These are phyloP conservation scores for Euplagia quadripunctaria DNA, from an alignment of 2,888 invertebrate genomes.

Conservation along the genomic window DNA sequence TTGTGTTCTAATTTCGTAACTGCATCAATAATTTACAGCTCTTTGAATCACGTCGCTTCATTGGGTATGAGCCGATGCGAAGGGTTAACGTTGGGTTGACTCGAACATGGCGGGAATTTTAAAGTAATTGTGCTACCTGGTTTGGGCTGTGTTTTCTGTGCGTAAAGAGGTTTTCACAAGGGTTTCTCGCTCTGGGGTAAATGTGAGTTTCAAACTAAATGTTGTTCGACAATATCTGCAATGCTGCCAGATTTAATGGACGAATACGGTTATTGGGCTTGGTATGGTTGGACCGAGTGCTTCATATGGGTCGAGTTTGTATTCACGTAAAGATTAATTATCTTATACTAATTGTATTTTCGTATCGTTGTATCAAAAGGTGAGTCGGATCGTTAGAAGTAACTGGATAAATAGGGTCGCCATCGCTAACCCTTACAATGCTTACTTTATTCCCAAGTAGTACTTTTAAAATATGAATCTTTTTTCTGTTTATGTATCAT, in stretches of 20 bases:
- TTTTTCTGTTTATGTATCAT: too few relatives aligned
- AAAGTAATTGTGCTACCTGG: slow-evolving; percentile 19
- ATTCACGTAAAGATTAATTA: not conserved
- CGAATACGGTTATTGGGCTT: not conserved
- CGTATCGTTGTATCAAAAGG: not conserved
- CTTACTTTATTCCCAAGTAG: too few relatives aligned
- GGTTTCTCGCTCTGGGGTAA: slow-evolving; percentile 12
- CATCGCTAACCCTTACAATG: too few relatives aligned
- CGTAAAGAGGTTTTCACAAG: slow-evolving; percentile 19
- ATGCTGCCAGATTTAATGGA: slow-evolving; percentile 8
- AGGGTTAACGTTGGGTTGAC: slow-evolving; percentile 14
- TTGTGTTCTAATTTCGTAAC: not conserved
- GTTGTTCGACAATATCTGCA: slow-evolving; percentile 8
- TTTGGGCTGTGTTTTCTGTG: slow-evolving; percentile 13
- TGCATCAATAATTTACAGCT: slow-evolving; percentile 6
- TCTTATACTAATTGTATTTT: not conserved
- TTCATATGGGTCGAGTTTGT: not conserved
- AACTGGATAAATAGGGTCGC: not conserved
- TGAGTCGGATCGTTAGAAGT: not conserved
- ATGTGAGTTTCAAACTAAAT: slow-evolving; percentile 21
- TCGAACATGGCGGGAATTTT: slow-evolving; percentile 25
- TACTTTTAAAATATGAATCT: too few relatives aligned
- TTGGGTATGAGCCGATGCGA: slow-evolving; percentile 8
- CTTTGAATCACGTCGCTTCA: slow-evolving; percentile 14
- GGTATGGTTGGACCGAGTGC: not conserved